Conservation (phyloP, 1,140 invertebrate species). For the Ips nitidus region DNA sequence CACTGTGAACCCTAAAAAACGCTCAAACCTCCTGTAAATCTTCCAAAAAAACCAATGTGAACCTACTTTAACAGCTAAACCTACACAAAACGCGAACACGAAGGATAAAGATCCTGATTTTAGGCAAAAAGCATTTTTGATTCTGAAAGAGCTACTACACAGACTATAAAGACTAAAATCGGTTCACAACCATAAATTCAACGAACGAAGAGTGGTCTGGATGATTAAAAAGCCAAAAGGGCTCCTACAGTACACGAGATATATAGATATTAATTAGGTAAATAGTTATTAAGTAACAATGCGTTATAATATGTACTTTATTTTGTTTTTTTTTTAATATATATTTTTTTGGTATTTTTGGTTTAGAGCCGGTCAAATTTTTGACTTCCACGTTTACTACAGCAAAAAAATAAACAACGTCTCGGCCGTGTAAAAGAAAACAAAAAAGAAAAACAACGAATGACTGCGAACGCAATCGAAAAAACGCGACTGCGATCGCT, state of each 20-base stretch:
- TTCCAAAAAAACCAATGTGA: too few relatives aligned
- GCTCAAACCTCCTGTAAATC: too few relatives aligned
- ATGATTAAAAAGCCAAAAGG: conserved; percentile 36
- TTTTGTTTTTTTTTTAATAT: conserved; percentile 13
- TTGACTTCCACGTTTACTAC: neutral
- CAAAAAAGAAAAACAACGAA: conserved; percentile 11
- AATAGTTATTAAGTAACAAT: conserved; percentile 41
- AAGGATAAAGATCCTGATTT: too few relatives aligned
- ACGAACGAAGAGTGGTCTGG: conserved; percentile 12
- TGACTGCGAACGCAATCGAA: neutral
- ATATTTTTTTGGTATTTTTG: neutral
- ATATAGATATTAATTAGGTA: conserved; percentile 35
- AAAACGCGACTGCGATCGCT: neutral
- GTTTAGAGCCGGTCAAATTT: conserved; percentile 16
- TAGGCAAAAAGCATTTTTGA: neutral
- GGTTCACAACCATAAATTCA: conserved; percentile 31
- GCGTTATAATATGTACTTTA: conserved; percentile 36
- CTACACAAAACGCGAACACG: too few relatives aligned
- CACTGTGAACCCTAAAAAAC: too few relatives aligned
- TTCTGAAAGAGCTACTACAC: neutral
- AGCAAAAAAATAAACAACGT: conserved; percentile 15
- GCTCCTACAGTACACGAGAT: conserved; percentile 39
- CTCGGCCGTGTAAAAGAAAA: neutral
- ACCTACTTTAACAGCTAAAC: too few relatives aligned
- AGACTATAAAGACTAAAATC: neutral